Evolutionary conservation across 2,888 invertebrate genomes (phyloP).

Genomic region (Diogma glabrata): DNA sequence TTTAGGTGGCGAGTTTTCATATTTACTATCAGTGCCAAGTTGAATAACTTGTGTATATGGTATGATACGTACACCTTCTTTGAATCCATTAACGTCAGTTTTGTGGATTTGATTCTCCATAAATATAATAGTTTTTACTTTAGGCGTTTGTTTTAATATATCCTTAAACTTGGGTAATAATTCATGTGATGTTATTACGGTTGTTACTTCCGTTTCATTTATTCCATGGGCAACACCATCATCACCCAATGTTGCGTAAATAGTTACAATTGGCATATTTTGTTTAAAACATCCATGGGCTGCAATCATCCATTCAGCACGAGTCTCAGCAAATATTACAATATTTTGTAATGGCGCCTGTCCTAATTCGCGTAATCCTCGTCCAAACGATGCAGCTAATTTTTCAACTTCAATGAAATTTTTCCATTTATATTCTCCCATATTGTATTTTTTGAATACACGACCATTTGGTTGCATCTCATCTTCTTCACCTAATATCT

Average conservation of each 20-base stretch:
- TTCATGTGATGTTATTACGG: constrained; percentile 87
- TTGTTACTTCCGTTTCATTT: constrained; percentile 89
- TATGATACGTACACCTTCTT: constrained; percentile 57
- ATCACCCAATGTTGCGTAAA: constrained; percentile 94
- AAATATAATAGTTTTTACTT: constrained; percentile 67
- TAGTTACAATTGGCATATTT: constrained; percentile 89
- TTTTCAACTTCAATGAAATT: constrained; percentile 62
- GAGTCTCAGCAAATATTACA: constrained; percentile 93
- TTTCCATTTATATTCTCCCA: constrained; percentile 90
- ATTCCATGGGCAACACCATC: constrained; percentile 95
- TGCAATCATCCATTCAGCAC: constrained; percentile 96
- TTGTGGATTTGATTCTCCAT: constrained; percentile 78
- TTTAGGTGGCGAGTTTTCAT: constrained; percentile 48
- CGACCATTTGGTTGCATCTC: constrained; percentile 90
- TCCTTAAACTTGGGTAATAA: constrained; percentile 81
- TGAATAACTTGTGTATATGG: constrained; percentile 62
- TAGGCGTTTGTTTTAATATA: constrained; percentile 58
- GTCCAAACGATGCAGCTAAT: constrained; percentile 67
- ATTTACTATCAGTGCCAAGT: constrained; percentile 41
- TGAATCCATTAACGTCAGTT: constrained; percentile 58
- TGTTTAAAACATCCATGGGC: constrained; percentile 94
- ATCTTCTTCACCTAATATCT: constrained; percentile 85
- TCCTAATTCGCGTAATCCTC: constrained; percentile 72
- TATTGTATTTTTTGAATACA: constrained; percentile 90
- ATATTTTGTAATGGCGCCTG: constrained; percentile 61